Evolutionary conservation across 2,797 vertebrate genomes (phyloP).

Genomic region (Karalla daura): DNA sequence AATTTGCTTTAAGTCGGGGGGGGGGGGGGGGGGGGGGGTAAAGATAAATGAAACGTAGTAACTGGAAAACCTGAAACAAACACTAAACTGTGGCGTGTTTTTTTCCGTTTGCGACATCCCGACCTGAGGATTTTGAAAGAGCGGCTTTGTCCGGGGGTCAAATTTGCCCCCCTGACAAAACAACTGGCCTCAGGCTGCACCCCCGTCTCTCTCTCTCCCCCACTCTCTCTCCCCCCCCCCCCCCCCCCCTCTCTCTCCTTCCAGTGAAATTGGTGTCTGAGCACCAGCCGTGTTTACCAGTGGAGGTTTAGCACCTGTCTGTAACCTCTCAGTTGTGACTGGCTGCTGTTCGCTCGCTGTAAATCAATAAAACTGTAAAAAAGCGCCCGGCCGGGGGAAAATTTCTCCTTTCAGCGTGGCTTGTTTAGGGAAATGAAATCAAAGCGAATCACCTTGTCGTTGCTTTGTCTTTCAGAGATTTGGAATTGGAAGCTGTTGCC

Average conservation of each 20-base stretch:
- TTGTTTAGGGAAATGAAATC: slow-evolving; percentile 9
- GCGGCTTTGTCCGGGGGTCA: neutral
- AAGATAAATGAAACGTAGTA: too few species aligned
- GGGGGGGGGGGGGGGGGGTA: too few species aligned
- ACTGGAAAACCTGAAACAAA: neutral
- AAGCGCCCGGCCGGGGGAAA: neutral
- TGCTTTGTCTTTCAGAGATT: slow-evolving; percentile 84
- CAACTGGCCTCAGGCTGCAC: neutral
- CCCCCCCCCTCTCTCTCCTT: too few species aligned
- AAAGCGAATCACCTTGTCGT: neutral
- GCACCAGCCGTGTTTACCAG: neutral
- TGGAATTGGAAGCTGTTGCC: slow-evolving; percentile 98
- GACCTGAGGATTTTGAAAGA: neutral
- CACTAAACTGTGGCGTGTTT: neutral
- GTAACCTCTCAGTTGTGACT: neutral
- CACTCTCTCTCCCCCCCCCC: too few species aligned
- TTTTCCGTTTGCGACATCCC: neutral
- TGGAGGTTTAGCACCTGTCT: neutral
- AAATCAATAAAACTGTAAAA: slow-evolving; percentile 13
- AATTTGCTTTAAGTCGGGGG: neutral
- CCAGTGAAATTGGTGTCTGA: neutral
- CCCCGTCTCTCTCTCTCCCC: too few species aligned
- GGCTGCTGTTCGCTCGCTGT: neutral
- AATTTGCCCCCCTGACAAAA: neutral
- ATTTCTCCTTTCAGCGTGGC: neutral